Percentiles rank a stretch among this genome's conserved stretches.
phyloP scores from a whole-genome alignment of 1,140 invertebrate genomes.

The Aphidius ervi region DNA sequence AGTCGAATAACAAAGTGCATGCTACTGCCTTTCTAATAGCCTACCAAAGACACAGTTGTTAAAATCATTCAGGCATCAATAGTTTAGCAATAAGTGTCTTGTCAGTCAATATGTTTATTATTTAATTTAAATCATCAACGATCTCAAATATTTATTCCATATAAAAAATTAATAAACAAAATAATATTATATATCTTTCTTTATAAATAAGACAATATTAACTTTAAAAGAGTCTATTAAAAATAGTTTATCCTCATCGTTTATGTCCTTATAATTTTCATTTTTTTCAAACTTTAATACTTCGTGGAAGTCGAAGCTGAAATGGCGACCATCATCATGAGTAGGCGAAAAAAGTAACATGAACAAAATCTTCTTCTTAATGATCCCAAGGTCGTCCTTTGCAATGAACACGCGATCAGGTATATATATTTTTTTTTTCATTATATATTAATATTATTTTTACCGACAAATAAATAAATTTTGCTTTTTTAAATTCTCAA shows the following conservation, averaged over 20 bases:
- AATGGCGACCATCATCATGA: not conserved
- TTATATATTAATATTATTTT: no score
- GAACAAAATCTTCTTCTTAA: constrained; percentile 33
- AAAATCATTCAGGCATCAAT: no score
- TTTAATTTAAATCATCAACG: not conserved
- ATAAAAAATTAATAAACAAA: no score
- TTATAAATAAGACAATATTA: not conserved
- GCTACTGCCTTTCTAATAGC: no score
- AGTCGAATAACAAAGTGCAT: no score
- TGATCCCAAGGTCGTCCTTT: constrained; percentile 34
- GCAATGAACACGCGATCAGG: constrained; percentile 37
- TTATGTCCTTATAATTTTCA: constrained; percentile 12
- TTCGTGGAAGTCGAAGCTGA: constrained; percentile 15
- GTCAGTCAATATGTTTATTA: not conserved
- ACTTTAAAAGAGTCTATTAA: constrained; percentile 6
- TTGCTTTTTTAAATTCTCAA: no score
- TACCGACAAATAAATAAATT: constrained; percentile 17
- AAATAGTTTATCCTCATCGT: constrained; percentile 1
- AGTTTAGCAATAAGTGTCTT: no score
- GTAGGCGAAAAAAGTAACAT: constrained; percentile 24
- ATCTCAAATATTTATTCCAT: no score
- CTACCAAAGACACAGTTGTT: no score
- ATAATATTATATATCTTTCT: no score
- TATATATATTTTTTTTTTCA: no score
- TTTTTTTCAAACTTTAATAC: not conserved